A percentile compares a stretch with the other conserved stretches of the same genome.
Conservation (phyloP, 2,113 vertebrate genomes). For the Brienomyrus longianalis region DNA sequence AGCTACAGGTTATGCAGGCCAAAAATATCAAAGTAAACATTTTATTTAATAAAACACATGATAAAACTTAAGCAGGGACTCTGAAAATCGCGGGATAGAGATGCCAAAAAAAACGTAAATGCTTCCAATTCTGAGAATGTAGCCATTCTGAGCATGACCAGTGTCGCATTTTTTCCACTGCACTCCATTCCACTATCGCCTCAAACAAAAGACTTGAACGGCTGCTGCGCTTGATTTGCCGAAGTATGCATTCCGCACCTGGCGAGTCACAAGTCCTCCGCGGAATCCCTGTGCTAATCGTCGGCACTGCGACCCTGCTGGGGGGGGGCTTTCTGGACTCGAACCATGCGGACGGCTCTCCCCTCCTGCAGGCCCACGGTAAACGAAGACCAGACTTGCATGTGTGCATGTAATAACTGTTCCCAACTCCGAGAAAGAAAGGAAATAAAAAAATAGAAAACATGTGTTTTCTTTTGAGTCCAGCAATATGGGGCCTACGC, state of each 20-base stretch:
- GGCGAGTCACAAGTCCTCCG: conserved; percentile 22
- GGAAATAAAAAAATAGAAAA: conserved; percentile 35
- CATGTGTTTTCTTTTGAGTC: conserved; percentile 49
- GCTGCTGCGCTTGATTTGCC: not conserved
- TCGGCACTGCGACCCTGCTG: conserved; percentile 16
- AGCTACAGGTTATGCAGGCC: not conserved
- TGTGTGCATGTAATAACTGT: conserved; percentile 42
- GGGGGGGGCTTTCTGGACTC: conserved; percentile 16
- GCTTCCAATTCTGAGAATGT: not conserved
- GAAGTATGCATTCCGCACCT: conserved; percentile 12
- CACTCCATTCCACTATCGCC: not conserved
- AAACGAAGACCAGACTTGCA: conserved; percentile 24
- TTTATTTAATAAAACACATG: conserved; percentile 15
- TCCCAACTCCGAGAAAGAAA: conserved; percentile 29
- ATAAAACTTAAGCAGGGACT: conserved; percentile 15
- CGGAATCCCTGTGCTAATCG: conserved; percentile 20
- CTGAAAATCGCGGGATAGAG: conserved; percentile 6
- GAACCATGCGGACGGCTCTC: conserved; percentile 12
- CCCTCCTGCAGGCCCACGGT: not conserved
- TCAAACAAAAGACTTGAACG: not conserved
- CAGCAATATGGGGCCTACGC: conserved; percentile 52
- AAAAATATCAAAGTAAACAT: conserved; percentile 2
- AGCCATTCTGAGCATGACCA: not conserved
- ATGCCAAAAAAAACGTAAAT: conserved; percentile 10
- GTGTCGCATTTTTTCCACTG: not conserved